Evolutionary conservation across 2,113 vertebrate species (phyloP), one percentile per base, ranked within the genome.

Genomic region (Nycticryphes semicollaris): DNA sequence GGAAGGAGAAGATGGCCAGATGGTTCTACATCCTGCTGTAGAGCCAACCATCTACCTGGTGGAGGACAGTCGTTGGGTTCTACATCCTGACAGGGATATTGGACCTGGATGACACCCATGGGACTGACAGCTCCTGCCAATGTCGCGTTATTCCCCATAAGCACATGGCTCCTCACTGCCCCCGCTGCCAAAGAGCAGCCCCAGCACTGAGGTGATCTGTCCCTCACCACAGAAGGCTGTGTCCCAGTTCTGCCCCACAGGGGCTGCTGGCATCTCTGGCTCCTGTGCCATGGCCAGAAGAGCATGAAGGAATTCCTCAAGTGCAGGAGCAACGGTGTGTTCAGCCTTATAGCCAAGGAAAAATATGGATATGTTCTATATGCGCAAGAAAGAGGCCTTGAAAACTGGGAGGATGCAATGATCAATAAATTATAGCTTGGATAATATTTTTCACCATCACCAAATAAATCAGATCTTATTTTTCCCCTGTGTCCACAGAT

Each of bases 401-500:
- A 95, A 87, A 87, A 60, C 69, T 3, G 4, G 69, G 81, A 92
- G 68, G 91, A 89, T 89, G 89, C 30, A 30, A 54, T 23, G 76
- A 95, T 94, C 91, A 96, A 94, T 94, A 95, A 96, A 96, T 89
- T 94, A 90, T 13, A 63, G 92, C 37, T 45, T 75, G 90, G 82
- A 77, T 93, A 93, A 90, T 77, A 62, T 90, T 92, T 84, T 87
- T 91, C 81, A 84, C 86, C 31, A 5, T 60, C 76, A 87, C 84
- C 88, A 83, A 70, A 97, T 96, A 97, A 96, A 96, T 96, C 86
- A 93, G 89, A 25, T 73, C 90, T 91, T 93, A 91, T 94, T 94
- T 89, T 91, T 7, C 74, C 77, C 54, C 50, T 6, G 23, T 53
- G 84, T 95, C 89, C 93, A 68, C 56, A 43, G 59, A 66, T 95